Conservation (phyloP, 2,888 invertebrate genomes). For the Drosophila nigritarsus region DNA sequence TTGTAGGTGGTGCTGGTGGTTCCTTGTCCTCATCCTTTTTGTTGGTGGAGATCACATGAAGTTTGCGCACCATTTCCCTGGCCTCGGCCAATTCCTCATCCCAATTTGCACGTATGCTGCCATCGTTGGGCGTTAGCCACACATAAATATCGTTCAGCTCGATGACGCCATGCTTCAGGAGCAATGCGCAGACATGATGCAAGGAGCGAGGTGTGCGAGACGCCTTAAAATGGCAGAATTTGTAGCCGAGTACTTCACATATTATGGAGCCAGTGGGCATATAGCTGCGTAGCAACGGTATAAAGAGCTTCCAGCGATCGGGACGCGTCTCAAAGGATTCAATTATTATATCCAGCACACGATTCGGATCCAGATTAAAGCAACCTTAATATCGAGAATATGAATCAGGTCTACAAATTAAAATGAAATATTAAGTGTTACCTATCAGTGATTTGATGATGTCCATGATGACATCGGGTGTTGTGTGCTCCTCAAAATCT, state of each 20-base stretch:
- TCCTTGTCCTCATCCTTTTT: conserved; percentile 88
- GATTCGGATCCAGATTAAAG: conserved; percentile 99
- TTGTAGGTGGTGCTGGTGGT: conserved; percentile 89
- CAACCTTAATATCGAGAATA: conserved; percentile 89
- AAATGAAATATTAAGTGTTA: conserved; percentile 82
- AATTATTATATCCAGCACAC: conserved; percentile 97
- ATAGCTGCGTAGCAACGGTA: conserved; percentile 94
- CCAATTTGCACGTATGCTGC: conserved; percentile 91
- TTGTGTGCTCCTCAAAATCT: conserved; percentile 86
- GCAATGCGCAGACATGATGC: conserved; percentile 94
- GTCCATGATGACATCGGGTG: conserved; percentile 90
- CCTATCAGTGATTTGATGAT: conserved; percentile 97
- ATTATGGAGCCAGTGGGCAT: conserved; percentile 95
- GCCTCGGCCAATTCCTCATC: conserved; percentile 93
- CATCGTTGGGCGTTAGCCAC: conserved; percentile 95
- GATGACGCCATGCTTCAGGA: conserved; percentile 95
- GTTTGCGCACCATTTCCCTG: conserved; percentile 94
- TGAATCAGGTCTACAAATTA: neutral
- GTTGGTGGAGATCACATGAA: conserved; percentile 92
- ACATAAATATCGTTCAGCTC: conserved; percentile 94
- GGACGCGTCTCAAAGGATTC: conserved; percentile 97
- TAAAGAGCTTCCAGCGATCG: conserved; percentile 91
- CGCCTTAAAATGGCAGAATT: conserved; percentile 90
- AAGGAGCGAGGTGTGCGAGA: conserved; percentile 91
- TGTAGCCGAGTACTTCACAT: conserved; percentile 97